Base-by-base conservation (phyloP, 2,797 vertebrate genomes). In the Aphelocoma californica region DNA sequence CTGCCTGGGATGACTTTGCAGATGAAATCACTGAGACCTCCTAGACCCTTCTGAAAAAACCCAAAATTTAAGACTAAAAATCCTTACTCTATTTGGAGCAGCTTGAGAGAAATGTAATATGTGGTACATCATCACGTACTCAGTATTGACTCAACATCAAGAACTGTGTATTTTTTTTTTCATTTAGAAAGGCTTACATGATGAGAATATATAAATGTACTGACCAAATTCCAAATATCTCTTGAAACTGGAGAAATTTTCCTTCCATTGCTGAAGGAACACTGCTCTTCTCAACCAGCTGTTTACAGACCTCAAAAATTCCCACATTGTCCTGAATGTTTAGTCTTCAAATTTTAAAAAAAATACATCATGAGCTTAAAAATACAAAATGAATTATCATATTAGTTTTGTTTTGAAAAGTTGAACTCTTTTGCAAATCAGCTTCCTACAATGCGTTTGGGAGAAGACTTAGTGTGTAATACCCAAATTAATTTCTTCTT, bases 261-360 rank as follows among this genome's bases (percentile, higher is more conserved):
- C 94, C 94, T 95, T 98, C 97, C 93, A 97, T 53, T 85, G 95
- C 93, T 82, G 97, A 97, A 54, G 99, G 97, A 14, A 97, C 78
- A 77, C 95, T 98, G 90, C 96, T 98, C 94, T 98, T 98, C 86
- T 98, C 98, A 8, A 97, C 85, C 84, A 99, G 97, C 92, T 99
- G 98, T 92, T 99, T 99, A 96, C 88, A 98, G 58, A 99, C 96
- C 74, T 98, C 98, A 96, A 99, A 99, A 98, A 99, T 97, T 88
- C 98, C 97, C 94, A 99, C 97, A 66, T 98, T 99, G 81, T 97
- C 98, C 81, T 92, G 97, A 95, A 99, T 98, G 11, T 98, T 98
- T n/a, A 98, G 98, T 97, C 98, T 99, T 96, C 58, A 93, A 93
- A 92, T 85, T 83, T 77, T 50, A 69, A 82, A 94, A 95, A 20